These are phyloP conservation scores for Mesembrinibis cayennensis DNA, from an alignment of 2,113 vertebrate genomes.

Conservation along the genomic window DNA sequence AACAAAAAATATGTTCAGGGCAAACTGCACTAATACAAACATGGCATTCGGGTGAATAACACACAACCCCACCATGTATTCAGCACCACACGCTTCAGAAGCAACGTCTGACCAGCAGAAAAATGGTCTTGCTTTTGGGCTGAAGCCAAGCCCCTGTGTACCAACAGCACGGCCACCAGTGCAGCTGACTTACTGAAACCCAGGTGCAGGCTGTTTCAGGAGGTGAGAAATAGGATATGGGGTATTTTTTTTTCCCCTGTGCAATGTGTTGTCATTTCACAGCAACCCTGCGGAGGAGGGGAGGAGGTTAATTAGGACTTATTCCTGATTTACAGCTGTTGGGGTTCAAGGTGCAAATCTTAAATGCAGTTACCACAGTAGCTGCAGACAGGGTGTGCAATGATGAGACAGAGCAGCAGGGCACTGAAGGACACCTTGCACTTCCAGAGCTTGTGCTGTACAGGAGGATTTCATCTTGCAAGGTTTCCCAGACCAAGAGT, in stretches of 20 bases:
- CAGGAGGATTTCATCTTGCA: neutral
- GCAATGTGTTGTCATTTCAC: neutral
- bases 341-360: neutral
- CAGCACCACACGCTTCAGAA: neutral
- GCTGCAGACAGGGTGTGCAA: neutral
- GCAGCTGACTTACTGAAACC: neutral
- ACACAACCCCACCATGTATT: neutral
- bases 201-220: neutral
- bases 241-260: neutral
- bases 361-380: neutral
- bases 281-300: neutral
- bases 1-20: neutral
- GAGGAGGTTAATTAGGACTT: neutral
- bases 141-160: neutral
- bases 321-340: neutral
- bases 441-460: neutral
- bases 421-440: neutral
- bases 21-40: neutral
- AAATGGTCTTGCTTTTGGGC: neutral
- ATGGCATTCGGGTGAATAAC: neutral
- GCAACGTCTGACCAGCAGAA: neutral
- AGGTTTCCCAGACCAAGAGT: neutral
- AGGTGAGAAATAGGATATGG: neutral
- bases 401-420: neutral
- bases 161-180: accelerated